Base-by-base conservation (phyloP, 1,140 invertebrate genomes). In the Ectropis grisescens region DNA sequence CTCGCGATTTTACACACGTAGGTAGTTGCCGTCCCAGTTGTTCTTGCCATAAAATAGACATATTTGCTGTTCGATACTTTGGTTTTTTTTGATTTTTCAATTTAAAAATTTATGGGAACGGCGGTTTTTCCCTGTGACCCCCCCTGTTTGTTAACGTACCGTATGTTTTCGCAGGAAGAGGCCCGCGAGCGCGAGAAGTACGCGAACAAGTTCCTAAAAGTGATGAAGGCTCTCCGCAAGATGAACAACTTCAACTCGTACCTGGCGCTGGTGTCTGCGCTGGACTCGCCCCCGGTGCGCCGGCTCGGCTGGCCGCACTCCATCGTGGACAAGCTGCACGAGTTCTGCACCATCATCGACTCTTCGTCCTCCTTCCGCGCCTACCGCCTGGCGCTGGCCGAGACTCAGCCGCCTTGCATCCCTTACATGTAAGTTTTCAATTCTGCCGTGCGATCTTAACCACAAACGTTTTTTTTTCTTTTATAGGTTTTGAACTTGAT, bases 201-300 rank as follows among this genome's bases (percentile, higher is more conserved):
- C 69, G 93, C 98, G 23, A 89, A 93, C 38, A 99, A 99, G 70
- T 98, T 98, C 66, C 94, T 99, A 22, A 99, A 99, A 82, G 97
- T 99, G 29, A 98, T 99, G 96, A 97, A 98, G 82, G 91, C 95
- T 61, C 82, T 99, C 38, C 86, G 97, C 40, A 98, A 98, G 74
- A 91, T 99, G 66, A 98, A 97, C 74, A 99, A 99, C 82, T 99
- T 98, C 69, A 99, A 99, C 84, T 98, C 96, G 23, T 98, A 98
- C 84, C 83, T 99, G 46, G 97, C 97, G 2, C 84, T 99, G 40
- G 82, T 99, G 13, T 98, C 96, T 6, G 98, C 98, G 11, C 82
- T 99, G 30, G 96, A 98, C 82, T 99, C 96, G 16, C 96, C 96
- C 4, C 97, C 98, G 2, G 92, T 99, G 37, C 86, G 94, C 25